Conservation (phyloP, 2,888 invertebrate species). For the Lymantria dispar region DNA sequence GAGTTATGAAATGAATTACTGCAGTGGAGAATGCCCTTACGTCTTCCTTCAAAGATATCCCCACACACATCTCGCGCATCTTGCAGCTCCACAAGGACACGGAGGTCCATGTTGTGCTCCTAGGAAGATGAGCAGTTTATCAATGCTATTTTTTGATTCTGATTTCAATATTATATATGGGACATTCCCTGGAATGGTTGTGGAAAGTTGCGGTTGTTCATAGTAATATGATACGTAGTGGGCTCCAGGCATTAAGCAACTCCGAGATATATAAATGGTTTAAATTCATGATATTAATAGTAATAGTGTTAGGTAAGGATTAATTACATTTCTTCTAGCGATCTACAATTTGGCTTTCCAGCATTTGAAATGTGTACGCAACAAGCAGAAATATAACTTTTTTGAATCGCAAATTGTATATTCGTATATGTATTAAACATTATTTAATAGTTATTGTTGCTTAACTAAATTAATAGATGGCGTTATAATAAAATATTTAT, state of each 20-base stretch:
- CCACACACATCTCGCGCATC: slow-evolving; percentile 93
- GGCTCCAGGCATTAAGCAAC: background rate
- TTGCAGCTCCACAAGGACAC: slow-evolving; percentile 88
- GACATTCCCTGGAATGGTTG: slow-evolving; percentile 96
- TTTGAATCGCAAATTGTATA: no score
- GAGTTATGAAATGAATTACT: slow-evolving; percentile 97
- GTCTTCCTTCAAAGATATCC: slow-evolving; percentile 93
- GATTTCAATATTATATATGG: slow-evolving; percentile 94
- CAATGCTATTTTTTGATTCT: slow-evolving; percentile 95
- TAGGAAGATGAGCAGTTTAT: slow-evolving; percentile 92
- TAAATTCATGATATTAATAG: no score
- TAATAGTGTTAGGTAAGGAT: no score
- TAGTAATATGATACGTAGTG: slow-evolving; percentile 57
- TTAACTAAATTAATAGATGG: no score
- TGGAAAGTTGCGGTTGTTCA: slow-evolving; percentile 96
- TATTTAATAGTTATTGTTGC: no score
- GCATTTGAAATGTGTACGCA: no score
- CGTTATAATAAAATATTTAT: no score
- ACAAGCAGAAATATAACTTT: no score
- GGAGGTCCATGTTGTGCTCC: slow-evolving; percentile 97
- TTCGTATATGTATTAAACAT: no score
- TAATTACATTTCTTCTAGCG: no score
- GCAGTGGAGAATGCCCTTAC: slow-evolving; percentile 96
- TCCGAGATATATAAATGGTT: background rate
- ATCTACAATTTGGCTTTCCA: no score